Conservation (phyloP, 2,113 vertebrate genomes). For the Periophthalmodon schlosseri region DNA sequence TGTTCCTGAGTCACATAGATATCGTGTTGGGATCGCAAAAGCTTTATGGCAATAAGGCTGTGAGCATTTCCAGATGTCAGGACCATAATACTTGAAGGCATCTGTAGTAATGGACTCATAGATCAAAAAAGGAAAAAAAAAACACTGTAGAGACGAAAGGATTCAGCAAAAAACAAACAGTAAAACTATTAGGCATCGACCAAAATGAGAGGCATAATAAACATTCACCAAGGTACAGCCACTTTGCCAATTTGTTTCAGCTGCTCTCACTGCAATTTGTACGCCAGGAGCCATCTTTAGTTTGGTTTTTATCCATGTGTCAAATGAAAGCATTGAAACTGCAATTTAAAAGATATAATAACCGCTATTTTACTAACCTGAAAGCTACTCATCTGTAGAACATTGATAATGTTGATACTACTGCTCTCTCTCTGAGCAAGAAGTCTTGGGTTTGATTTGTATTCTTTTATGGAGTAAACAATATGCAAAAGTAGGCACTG, state of each 20-base stretch:
- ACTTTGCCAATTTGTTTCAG: neutral
- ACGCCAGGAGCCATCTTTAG: neutral
- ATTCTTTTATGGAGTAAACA: neutral
- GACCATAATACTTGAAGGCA: neutral
- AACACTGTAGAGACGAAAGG: neutral
- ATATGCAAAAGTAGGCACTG: neutral
- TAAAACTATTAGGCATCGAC: neutral
- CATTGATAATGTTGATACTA: too few relatives aligned
- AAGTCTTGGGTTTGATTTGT: too few relatives aligned
- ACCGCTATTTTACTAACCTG: too few relatives aligned
- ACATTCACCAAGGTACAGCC: neutral
- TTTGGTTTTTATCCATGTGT: too few relatives aligned
- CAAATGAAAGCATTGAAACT: too few relatives aligned
- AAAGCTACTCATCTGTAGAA: too few relatives aligned
- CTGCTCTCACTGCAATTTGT: neutral
- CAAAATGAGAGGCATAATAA: neutral
- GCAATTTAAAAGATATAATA: too few relatives aligned
- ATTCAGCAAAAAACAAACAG: neutral
- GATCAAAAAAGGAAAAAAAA: neutral
- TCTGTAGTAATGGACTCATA: neutral
- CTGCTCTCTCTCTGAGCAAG: too few relatives aligned
- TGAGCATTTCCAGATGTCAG: slow-evolving; percentile 24
- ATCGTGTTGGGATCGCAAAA: slow-evolving; percentile 9
- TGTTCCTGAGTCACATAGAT: slow-evolving; percentile 6
- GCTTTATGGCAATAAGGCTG: slow-evolving; percentile 1